phyloP scores from a whole-genome alignment of 2,888 invertebrate species.

The Bhutanitis thaidina region DNA sequence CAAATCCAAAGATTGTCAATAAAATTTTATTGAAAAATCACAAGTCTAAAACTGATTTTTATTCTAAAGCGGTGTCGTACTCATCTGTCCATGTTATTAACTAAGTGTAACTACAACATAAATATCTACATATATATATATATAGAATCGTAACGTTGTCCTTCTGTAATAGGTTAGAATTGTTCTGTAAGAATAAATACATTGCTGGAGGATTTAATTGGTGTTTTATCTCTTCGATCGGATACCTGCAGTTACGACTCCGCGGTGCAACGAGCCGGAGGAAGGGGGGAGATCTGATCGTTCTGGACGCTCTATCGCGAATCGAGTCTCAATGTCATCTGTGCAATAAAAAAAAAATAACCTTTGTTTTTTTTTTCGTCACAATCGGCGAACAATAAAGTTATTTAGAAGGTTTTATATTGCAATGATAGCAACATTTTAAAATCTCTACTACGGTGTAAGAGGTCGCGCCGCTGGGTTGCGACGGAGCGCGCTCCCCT shows the following conservation, averaged over 20 bases:
- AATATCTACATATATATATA: no score
- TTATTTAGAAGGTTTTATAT: neutral
- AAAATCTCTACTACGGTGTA: neutral
- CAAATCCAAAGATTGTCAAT: neutral
- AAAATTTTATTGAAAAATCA: neutral
- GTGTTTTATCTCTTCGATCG: conserved; percentile 18
- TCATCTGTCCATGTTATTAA: conserved; percentile 10
- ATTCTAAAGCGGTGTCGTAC: neutral
- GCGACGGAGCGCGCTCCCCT: no score
- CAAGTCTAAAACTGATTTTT: neutral
- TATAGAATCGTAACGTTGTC: neutral
- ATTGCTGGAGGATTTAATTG: neutral
- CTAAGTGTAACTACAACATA: conserved; percentile 12
- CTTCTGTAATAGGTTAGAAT: neutral
- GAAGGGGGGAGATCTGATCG: no score
- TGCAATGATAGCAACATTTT: neutral
- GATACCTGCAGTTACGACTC: neutral
- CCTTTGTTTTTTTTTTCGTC: neutral
- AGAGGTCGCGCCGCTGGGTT: no score
- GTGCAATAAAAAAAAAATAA: neutral
- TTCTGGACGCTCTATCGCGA: conserved; percentile 6
- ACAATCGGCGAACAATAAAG: neutral
- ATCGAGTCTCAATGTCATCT: neutral
- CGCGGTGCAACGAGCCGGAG: no score
- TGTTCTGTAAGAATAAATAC: conserved; percentile 10